Evolutionary conservation across 2,113 vertebrate genomes (phyloP).

Genomic region (Coturnix japonica): DNA sequence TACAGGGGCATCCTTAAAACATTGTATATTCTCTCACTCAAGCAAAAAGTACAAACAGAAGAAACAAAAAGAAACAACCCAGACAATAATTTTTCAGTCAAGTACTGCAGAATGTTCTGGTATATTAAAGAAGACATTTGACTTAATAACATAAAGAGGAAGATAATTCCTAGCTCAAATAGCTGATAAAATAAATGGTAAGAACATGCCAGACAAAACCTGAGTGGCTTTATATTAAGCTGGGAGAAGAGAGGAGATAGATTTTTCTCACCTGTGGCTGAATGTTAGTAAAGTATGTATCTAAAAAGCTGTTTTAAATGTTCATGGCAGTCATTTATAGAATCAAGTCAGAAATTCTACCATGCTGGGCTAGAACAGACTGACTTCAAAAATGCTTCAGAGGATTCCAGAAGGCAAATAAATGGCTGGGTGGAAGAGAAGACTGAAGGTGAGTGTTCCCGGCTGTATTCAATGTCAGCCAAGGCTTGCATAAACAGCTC

Average conservation of each 20-base stretch:
- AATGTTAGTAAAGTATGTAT: not conserved
- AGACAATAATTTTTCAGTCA: not conserved
- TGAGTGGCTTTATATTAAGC: fast-evolving
- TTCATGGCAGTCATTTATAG: slow-evolving; percentile 79
- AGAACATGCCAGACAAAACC: not conserved
- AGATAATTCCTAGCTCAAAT: not conserved
- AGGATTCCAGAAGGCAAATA: slow-evolving; percentile 82
- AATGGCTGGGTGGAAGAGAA: slow-evolving; percentile 89
- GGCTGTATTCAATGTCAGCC: not conserved
- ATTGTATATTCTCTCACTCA: not conserved
- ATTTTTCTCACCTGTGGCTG: not conserved
- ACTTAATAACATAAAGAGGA: not conserved
- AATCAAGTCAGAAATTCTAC: slow-evolving; percentile 83
- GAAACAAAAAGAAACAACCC: not conserved
- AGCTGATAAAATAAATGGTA: not conserved
- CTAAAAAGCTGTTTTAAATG: not conserved
- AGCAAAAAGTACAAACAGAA: not conserved
- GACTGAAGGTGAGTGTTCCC: slow-evolving; percentile 83
- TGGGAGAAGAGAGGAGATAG: fast-evolving
- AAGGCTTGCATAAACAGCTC: not conserved
- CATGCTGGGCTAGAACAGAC: slow-evolving; percentile 83
- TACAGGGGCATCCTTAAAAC: not conserved
- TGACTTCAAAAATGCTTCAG: slow-evolving; percentile 82
- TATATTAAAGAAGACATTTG: not conserved
- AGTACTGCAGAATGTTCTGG: not conserved